Evolutionary conservation across 2,113 vertebrate species (phyloP), one percentile per base, ranked within the genome.

Genomic region (Hemichromis elongatus): DNA sequence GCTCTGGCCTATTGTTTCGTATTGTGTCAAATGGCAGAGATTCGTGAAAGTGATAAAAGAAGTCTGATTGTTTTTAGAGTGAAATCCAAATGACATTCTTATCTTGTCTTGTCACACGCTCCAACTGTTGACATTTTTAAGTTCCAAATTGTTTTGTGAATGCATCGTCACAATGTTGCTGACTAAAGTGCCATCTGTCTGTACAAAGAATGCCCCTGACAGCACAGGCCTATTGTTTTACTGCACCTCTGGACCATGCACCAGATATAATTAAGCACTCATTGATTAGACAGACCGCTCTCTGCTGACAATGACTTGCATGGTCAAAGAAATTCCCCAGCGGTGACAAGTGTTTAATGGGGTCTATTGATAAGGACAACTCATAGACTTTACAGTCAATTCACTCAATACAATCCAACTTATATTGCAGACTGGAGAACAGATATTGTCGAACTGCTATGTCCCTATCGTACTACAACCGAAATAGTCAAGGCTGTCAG

Each of bases 221-320:
- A 80, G 86, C 53, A 37, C 42, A 40, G 57, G 83, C 83, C 37
- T 90, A 88, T 93, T 94, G 89, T 94, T 95, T 92, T 92, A 89
- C 90, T 80, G 87, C 89, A 93, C 92, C 91, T 93, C 84, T 91
- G 88, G 88, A 91, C 87, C 47, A 19, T 89, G 79, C 90, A 86
- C 80, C 86, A 92, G 84, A 92, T 92, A 90, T 91, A 93, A 95
- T 95, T 94, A 94, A 94, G 88, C 84, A 86, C 75, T 88, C 86
- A 93, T 93, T 93, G 93, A 95, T 95, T 95, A 82, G 82, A 82
- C 77, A 54, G 77, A 91, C 85, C 37, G 85, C 59, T 84, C 86
- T 91, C 82, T 89, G 92, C 91, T 90, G 91, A 95, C 92, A 93
- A 88, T 90, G 91, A 83, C 88, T 92, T 88, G 86, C 84, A 91